Evolutionary conservation across 2,888 invertebrate genomes (phyloP).

Genomic region (Schrankia costaestrigalis): DNA sequence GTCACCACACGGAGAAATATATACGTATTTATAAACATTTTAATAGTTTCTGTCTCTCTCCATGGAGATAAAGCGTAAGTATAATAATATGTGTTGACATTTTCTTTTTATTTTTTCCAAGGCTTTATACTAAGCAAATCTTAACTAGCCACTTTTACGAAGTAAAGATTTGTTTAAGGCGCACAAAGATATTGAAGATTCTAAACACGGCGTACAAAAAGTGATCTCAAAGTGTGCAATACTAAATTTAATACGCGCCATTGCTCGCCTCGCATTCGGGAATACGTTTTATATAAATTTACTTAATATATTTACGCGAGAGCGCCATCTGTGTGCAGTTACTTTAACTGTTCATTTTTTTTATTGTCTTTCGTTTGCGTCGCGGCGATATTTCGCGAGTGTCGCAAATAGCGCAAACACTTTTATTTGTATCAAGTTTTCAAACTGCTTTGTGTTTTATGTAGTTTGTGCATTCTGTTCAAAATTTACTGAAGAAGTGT

Average conservation of each 20-base stretch:
- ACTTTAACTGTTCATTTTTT: slow-evolving; percentile 40
- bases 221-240: slow-evolving; percentile 44
- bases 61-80: no score
- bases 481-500: no score
- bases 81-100: no score
- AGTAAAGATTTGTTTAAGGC: background rate
- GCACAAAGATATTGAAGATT: slow-evolving; percentile 18
- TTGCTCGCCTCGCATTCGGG: slow-evolving; percentile 46
- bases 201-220: slow-evolving; percentile 24
- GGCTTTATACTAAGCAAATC: no score
- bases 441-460: no score
- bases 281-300: slow-evolving; percentile 67
- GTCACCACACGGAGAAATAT: no score
- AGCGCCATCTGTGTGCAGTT: slow-evolving; percentile 65
- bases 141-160: background rate
- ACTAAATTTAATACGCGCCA: slow-evolving; percentile 70
- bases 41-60: no score
- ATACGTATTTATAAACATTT: no score
- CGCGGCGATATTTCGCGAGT: slow-evolving; percentile 28
- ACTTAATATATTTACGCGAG: slow-evolving; percentile 65
- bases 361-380: slow-evolving; percentile 24
- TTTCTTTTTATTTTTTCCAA: no score
- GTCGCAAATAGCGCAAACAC: slow-evolving; percentile 28
- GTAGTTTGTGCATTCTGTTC: no score
- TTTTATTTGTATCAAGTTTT: no score